These are phyloP conservation scores for Percina caprodes DNA, from an alignment of 2,113 vertebrate genomes.

Conservation along the genomic window DNA sequence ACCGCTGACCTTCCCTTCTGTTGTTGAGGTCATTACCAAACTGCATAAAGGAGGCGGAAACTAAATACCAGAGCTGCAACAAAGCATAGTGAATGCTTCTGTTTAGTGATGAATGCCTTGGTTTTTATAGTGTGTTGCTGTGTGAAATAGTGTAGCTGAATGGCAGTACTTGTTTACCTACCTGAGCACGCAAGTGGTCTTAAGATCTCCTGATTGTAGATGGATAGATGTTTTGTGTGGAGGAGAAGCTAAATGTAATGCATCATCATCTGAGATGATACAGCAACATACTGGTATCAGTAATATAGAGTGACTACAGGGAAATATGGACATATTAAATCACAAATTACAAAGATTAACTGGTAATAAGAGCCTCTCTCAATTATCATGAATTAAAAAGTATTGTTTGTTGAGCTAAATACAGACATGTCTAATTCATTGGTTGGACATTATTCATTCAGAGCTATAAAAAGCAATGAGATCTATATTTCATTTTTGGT, in stretches of 20 bases:
- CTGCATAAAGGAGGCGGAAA: constrained; percentile 65
- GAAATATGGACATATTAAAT: constrained; percentile 34
- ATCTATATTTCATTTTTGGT: constrained; percentile 65
- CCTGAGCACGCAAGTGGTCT: constrained; percentile 12
- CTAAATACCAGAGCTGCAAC: constrained; percentile 61
- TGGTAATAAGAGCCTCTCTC: constrained; percentile 26
- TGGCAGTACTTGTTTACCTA: constrained; percentile 48
- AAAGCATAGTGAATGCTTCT: constrained; percentile 63
- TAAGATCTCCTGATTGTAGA: constrained; percentile 18
- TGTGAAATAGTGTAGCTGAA: constrained; percentile 51
- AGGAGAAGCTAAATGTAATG: constrained; percentile 25
- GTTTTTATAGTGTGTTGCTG: constrained; percentile 51
- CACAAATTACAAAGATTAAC: constrained; percentile 45
- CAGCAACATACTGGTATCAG: constrained; percentile 10
- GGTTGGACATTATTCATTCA: constrained; percentile 36
- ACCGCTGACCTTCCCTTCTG: constrained; percentile 73
- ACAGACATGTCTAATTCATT: constrained; percentile 45
- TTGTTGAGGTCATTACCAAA: constrained; percentile 70
- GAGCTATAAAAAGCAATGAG: constrained; percentile 60
- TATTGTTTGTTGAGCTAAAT: constrained; percentile 48
- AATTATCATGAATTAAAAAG: constrained; percentile 33
- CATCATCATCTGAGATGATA: constrained; percentile 11
- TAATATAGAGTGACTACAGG: constrained; percentile 26
- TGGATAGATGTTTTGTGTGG: constrained; percentile 3
- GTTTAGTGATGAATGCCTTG: constrained; percentile 56